These are phyloP conservation scores for Montipora capricornis DNA, from an alignment of 64 coral and sea anemone species.

Conservation along the genomic window DNA sequence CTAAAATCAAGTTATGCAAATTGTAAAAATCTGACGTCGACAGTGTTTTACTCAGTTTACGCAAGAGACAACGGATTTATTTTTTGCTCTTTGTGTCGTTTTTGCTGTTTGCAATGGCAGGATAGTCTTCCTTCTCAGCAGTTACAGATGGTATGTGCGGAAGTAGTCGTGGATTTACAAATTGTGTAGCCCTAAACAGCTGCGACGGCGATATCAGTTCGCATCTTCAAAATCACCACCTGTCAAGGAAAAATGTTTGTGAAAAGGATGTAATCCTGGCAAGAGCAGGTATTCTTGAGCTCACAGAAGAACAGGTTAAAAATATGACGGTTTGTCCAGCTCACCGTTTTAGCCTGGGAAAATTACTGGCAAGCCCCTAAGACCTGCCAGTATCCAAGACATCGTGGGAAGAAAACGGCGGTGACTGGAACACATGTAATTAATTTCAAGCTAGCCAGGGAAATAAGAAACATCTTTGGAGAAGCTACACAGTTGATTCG, in stretches of 20 bases:
- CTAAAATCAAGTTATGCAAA: background rate
- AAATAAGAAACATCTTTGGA: conserved; percentile 14
- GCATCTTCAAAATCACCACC: conserved; percentile 30
- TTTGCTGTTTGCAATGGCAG: conserved; percentile 12
- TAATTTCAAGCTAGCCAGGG: conserved; percentile 26
- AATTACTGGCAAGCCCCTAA: conserved; percentile 43
- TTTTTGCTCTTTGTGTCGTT: background rate
- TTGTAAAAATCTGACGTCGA: background rate
- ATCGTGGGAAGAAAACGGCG: conserved; percentile 33
- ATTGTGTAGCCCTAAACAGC: conserved; percentile 27
- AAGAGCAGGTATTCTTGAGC: background rate
- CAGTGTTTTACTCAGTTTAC: background rate
- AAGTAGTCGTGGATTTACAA: background rate
- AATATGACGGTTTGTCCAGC: conserved; percentile 40
- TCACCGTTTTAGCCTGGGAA: conserved; percentile 56
- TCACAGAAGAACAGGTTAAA: background rate
- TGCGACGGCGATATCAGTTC: conserved; percentile 21
- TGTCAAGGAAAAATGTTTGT: background rate
- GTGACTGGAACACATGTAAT: conserved; percentile 45
- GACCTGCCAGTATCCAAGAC: conserved; percentile 72
- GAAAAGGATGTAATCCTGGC: background rate
- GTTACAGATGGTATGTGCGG: background rate
- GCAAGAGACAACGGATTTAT: background rate
- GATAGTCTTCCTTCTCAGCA: conserved; percentile 44
- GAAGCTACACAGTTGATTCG: background rate